Evolutionary conservation across 2,888 invertebrate species (phyloP), one percentile per base, ranked within the genome.

Genomic region (Ellobium chinense): DNA sequence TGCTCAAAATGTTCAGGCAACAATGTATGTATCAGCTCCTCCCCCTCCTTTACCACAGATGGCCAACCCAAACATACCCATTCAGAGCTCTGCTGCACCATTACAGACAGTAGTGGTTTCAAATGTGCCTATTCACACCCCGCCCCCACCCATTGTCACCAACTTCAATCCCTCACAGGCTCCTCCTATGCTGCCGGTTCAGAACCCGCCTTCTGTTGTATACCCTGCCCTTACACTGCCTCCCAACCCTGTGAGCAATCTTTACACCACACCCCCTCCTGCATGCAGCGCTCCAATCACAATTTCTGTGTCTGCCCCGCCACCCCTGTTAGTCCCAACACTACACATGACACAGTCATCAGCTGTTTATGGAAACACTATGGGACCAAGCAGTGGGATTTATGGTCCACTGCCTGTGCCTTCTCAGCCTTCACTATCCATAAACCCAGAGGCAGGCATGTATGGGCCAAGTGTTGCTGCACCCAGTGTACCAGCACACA

Each of bases 41-140:
- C 75, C 75, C 31, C 75, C 75, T 21, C n/a, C 9, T 24, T 14
- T 68, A 37, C 29, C 68, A 56, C 68, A 9, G 34, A 29, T 65
- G 18, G 4, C 63, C 18, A 75, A 63, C n/a, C 27, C 34, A 54
- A 34, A 36, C 34, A 29, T 76, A 18, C 24, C 76, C 21, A 34
- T 76, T 34, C 76, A 76, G 29, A 56, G 36, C 36, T 27, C 76
- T 46, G 14, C 46, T 9, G 21, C 76, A 54, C 27, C 66, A 7
- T 18, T 76, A 27, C 76, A 76, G 36, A 37, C 75, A 31, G 54
- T 75, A 7, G 68, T 76, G 37, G 75, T 65, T n/a, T 75, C 75
- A 65, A 62, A 21, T 39, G 39, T 74, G 29, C 54, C 65, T 12
- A 24, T 76, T 24, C 76, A 68, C 18, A 58, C 68, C 36, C 76